A percentile compares a stretch with the other conserved stretches of the same genome.
phyloP scores from a whole-genome alignment of 2,888 invertebrate species.

The Hypomecis atomaria region DNA sequence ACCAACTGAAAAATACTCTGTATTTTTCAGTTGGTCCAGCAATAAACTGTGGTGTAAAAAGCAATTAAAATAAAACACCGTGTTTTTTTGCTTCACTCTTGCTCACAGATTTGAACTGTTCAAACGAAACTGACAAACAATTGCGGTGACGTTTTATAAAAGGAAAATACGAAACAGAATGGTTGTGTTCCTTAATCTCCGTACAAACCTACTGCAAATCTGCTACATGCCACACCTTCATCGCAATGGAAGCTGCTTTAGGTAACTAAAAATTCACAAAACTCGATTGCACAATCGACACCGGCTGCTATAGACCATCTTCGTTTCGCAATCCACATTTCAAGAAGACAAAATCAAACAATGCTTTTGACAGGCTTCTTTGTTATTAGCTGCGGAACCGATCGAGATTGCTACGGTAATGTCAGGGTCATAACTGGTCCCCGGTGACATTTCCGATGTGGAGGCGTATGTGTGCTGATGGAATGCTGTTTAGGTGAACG shows the following conservation, averaged over 20 bases:
- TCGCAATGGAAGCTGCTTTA: not conserved
- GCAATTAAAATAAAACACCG: too few relatives aligned
- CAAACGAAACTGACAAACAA: too few relatives aligned
- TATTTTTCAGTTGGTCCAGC: too few relatives aligned
- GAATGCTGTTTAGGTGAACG: slow-evolving; percentile 23
- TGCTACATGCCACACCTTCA: too few relatives aligned
- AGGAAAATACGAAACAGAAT: too few relatives aligned
- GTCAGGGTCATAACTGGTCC: slow-evolving; percentile 20
- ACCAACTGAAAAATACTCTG: too few relatives aligned
- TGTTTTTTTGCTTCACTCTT: too few relatives aligned
- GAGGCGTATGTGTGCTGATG: slow-evolving; percentile 15
- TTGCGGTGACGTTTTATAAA: too few relatives aligned
- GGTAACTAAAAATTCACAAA: not conserved
- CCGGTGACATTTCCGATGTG: slow-evolving; percentile 18
- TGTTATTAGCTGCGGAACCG: slow-evolving; percentile 22
- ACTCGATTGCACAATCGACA: not conserved
- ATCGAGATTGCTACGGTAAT: slow-evolving; percentile 11
- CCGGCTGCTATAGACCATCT: not conserved
- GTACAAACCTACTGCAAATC: too few relatives aligned
- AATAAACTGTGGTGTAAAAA: too few relatives aligned
- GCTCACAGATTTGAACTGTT: too few relatives aligned
- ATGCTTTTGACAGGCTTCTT: slow-evolving; percentile 9
- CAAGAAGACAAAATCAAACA: slow-evolving; percentile 11
- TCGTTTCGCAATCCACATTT: slow-evolving; percentile 12
- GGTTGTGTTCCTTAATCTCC: too few relatives aligned